Base-by-base conservation (phyloP, 2,797 vertebrate species). In the Tokudaia tokunoshimensis region DNA sequence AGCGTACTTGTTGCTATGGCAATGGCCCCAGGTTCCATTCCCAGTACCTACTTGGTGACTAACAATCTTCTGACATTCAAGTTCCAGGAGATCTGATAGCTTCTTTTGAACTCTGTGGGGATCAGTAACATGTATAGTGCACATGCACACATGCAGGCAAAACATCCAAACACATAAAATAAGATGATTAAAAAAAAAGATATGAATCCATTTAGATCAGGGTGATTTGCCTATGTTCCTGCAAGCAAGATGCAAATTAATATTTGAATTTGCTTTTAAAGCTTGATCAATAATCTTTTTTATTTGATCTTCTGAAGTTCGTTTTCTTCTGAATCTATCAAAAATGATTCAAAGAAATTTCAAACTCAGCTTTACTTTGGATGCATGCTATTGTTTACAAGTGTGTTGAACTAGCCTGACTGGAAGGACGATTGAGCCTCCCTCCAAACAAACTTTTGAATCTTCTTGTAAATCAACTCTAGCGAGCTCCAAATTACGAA, bases 391-490 rank as follows among this genome's bases (percentile, higher is more conserved):
- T 37, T 55, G 4, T 63, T 83, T 78, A 84, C 4, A 37, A 57
- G 11, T 65, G 84, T 92, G 61, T 89, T 26, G 14, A 76, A 6
- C 34, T 20, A 34, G 19, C 22, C 57, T 86, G 15, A 57, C 26
- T 83, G n/a, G 78, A 63, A 31, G 74, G 47, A 76, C 24, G n/a
- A 57, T 20, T 84, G 37, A 79, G 84, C 41, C 31, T 72, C 6
- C 75, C 44, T 94, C 52, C 57, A 88, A 24, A 3, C 11, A 93
- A 88, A 12, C 55, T 92, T 92, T 24, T 93, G 85, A 89, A 78
- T 70, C 81, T 87, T 50, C 14, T 88, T 94, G 84, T 88, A 89
- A 89, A 81, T 90, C 65, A 94, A 61, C 34, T 57, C 52, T 31
- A 88, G 1, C 31, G 57, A 94, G 19, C 31, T 96, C 80, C 44